phyloP scores from a whole-genome alignment of 2,797 vertebrate genomes.

The Pipistrellus nathusii region DNA sequence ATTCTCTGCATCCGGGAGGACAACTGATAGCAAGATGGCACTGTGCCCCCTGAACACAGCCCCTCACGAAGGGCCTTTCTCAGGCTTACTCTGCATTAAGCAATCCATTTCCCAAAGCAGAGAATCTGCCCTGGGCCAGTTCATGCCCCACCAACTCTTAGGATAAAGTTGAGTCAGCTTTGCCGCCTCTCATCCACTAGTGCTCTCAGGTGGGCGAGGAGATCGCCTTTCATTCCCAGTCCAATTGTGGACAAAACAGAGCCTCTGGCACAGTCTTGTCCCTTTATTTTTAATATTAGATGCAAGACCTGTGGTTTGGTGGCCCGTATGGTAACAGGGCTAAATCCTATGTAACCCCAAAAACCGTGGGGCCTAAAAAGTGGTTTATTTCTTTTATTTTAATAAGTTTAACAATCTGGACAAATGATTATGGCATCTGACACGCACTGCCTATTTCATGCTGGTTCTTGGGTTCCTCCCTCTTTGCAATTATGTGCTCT shows the following conservation, averaged over 20 bases:
- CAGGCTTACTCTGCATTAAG: neutral
- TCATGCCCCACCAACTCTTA: neutral
- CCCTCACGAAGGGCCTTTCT: neutral
- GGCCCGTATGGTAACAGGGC: slow-evolving; percentile 25
- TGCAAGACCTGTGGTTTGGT: neutral
- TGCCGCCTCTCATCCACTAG: neutral
- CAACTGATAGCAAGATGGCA: neutral
- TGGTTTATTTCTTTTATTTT: neutral
- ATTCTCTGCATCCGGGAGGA: neutral
- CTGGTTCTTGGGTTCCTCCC: neutral
- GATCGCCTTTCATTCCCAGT: slow-evolving; percentile 65
- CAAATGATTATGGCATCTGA: neutral
- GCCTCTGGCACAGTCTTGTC: neutral
- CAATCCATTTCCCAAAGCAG: slow-evolving; percentile 18
- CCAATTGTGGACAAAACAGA: slow-evolving; percentile 55
- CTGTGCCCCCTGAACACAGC: neutral
- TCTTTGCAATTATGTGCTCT: neutral
- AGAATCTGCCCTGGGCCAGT: neutral
- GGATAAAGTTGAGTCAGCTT: slow-evolving; percentile 45
- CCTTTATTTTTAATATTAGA: slow-evolving; percentile 15
- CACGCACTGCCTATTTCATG: neutral
- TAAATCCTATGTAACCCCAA: neutral
- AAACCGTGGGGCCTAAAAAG: neutral
- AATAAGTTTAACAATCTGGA: neutral
- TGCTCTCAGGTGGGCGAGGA: slow-evolving; percentile 29